phyloP scores from a whole-genome alignment of 1,140 invertebrate genomes.

The Drosophila pseudoananassae region DNA sequence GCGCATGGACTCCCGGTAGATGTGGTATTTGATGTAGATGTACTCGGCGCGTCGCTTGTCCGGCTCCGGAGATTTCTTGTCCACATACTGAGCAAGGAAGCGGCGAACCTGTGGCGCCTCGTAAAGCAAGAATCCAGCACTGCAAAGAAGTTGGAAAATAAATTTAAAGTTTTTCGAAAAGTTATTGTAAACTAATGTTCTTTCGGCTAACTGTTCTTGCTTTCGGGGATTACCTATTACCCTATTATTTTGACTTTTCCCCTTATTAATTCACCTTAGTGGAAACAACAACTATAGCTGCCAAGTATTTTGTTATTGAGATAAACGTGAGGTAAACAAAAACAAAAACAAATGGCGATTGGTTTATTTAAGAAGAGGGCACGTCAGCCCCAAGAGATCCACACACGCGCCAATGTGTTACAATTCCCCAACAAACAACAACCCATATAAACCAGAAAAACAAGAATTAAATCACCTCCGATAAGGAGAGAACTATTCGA shows the following conservation, averaged over 20 bases:
- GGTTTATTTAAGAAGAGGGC: conserved; percentile 62
- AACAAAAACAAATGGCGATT: conserved; percentile 23
- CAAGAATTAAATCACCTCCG: conserved; percentile 17
- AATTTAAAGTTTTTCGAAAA: no score
- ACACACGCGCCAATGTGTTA: conserved; percentile 43
- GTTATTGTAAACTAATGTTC: no score
- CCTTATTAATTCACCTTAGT: conserved; percentile 26
- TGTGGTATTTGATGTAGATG: conserved; percentile 84
- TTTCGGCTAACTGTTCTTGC: no score
- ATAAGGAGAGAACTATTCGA: conserved; percentile 49
- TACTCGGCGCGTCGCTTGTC: conserved; percentile 80
- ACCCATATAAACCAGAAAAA: conserved; percentile 18
- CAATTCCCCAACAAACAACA: conserved; percentile 9
- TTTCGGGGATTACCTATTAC: no score
- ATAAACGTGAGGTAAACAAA: conserved; percentile 60
- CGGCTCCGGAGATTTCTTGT: conserved; percentile 63
- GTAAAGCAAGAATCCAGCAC: conserved; percentile 75
- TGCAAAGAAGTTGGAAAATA: conserved; percentile 37
- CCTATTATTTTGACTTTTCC: background rate
- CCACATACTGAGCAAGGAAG: conserved; percentile 66
- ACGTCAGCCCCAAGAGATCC: conserved; percentile 30
- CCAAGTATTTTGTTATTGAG: conserved; percentile 64
- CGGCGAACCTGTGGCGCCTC: conserved; percentile 67
- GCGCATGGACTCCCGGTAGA: conserved; percentile 82
- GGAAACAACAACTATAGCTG: conserved; percentile 42